Conservation (phyloP, 2,888 invertebrate species). For the Scaptodrosophila latifasciaeformis region DNA sequence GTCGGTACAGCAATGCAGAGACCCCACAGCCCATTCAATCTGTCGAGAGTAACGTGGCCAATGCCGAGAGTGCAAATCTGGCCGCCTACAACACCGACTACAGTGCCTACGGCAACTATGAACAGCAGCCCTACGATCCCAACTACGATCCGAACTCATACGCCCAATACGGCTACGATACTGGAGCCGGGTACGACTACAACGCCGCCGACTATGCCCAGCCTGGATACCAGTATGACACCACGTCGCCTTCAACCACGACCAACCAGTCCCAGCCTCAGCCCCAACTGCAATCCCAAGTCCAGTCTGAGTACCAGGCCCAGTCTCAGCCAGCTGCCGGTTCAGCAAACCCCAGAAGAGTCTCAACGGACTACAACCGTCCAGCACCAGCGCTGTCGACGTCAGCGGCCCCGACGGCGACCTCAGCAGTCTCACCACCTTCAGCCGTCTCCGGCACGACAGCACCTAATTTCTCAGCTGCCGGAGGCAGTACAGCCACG, state of each 20-base stretch:
- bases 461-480: conserved; percentile 25
- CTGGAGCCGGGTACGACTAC: conserved; percentile 56
- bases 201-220: conserved; percentile 54
- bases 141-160: conserved; percentile 65
- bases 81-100: conserved; percentile 70
- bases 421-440: conserved; percentile 32
- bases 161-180: conserved; percentile 54
- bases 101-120: conserved; percentile 67
- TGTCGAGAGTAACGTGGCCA: conserved; percentile 41
- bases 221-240: conserved; percentile 68
- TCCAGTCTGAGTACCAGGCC: conserved; percentile 14
- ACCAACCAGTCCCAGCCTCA: conserved; percentile 33
- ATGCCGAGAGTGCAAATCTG: conserved; percentile 47
- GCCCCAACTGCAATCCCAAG: too few relatives aligned
- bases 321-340: conserved; percentile 35
- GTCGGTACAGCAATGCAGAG: conserved; percentile 43
- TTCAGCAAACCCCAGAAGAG: conserved; percentile 28
- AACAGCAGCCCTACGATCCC: conserved; percentile 71
- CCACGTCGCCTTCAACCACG: conserved; percentile 44
- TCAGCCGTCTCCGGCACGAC: conserved; percentile 35
- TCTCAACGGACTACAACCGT: conserved; percentile 37
- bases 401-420: conserved; percentile 41
- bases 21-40: conserved; percentile 27
- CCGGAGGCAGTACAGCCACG: conserved; percentile 36
- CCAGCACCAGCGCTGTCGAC: conserved; percentile 14